Evolutionary conservation across 2,888 invertebrate genomes (phyloP).

Genomic region (Aricia artaxerxes): DNA sequence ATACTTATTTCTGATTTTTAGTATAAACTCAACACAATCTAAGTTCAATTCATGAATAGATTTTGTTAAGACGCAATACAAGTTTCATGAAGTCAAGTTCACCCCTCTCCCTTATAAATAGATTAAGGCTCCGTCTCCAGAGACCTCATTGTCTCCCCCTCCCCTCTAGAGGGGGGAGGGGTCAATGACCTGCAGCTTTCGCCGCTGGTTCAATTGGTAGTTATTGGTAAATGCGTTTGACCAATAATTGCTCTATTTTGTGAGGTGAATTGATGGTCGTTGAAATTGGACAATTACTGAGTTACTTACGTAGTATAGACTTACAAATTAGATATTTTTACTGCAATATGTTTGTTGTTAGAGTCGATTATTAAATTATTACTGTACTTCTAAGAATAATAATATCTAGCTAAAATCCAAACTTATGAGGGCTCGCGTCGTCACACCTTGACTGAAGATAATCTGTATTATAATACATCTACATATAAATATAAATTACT

Average conservation of each 20-base stretch:
- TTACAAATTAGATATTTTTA: not conserved
- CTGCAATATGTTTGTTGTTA: not conserved
- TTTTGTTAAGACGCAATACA: not conserved
- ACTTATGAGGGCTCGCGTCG: too few species aligned
- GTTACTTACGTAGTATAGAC: not conserved
- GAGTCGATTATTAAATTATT: not conserved
- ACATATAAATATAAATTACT: too few species aligned
- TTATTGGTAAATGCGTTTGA: conserved; percentile 19
- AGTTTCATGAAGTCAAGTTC: conserved; percentile 20
- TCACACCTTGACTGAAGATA: too few species aligned
- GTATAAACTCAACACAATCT: not conserved
- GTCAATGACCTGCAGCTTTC: conserved; percentile 22
- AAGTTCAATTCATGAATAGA: not conserved
- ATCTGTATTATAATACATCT: too few species aligned
- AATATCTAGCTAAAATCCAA: too few species aligned
- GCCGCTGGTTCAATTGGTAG: conserved; percentile 6
- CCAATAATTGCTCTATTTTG: conserved; percentile 18
- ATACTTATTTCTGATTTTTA: not conserved
- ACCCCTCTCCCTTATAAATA: conserved; percentile 18
- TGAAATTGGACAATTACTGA: not conserved
- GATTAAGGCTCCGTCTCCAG: conserved; percentile 27
- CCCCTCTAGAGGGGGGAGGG: not conserved
- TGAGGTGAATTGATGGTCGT: not conserved
- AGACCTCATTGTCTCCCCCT: conserved; percentile 21
- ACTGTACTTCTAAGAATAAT: too few species aligned